These are phyloP conservation scores for Argyrosomus japonicus DNA, from an alignment of 2,113 vertebrate species.

Conservation along the genomic window DNA sequence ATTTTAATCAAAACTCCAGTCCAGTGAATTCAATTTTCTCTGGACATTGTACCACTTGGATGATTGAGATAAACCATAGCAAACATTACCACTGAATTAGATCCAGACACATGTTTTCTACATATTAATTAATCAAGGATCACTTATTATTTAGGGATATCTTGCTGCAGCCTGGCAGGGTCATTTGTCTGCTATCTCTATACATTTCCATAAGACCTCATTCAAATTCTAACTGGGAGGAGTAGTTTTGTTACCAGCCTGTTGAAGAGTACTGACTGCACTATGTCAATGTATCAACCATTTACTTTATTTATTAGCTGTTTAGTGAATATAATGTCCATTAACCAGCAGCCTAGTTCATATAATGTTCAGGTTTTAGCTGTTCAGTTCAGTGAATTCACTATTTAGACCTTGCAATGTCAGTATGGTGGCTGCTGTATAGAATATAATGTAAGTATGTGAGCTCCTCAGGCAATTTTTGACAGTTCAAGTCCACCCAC, in stretches of 20 bases:
- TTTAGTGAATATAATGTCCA: neutral
- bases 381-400: neutral
- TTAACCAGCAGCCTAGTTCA: neutral
- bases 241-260: neutral
- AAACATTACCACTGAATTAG: neutral
- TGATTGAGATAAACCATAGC: neutral
- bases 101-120: neutral
- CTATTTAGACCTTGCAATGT: neutral
- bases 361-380: neutral
- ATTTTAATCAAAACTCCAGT: neutral
- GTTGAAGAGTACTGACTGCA: neutral
- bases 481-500: conserved; percentile 46
- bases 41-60: neutral
- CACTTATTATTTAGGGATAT: neutral
- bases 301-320: too few relatives aligned
- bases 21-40: neutral
- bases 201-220: neutral
- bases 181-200: neutral
- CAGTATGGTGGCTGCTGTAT: neutral
- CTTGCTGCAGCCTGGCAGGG: neutral
- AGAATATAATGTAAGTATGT: conserved; percentile 22
- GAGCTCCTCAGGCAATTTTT: conserved; percentile 48
- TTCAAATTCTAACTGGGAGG: neutral
- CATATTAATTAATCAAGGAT: neutral
- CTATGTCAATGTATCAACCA: too few relatives aligned